Base-by-base conservation (phyloP, 2,888 invertebrate species). In the Byasa hedistus region DNA sequence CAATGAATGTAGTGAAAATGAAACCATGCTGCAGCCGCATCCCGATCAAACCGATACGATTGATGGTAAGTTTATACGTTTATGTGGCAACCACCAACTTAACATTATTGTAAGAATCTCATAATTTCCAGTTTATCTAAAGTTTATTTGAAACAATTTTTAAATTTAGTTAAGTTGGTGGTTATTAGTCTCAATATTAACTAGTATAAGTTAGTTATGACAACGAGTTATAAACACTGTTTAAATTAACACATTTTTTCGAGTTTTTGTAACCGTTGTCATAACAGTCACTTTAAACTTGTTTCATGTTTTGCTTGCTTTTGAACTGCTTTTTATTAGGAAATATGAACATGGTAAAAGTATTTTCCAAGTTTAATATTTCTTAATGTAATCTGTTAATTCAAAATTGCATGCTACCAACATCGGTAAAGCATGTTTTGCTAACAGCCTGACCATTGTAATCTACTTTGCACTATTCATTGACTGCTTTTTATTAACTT, bases 31-130 rank as follows among this genome's bases (percentile, higher is more conserved):
- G 74, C 93, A 93, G 73, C 90, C 94, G 71, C 94, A 94, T 73
- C 93, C 94, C 56, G 95, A 95, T 85, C 94, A 94, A 80, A 93
- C 94, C 70, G 95, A 95, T 87, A 93, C 95, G 78, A 95, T 95
- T 80, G 95, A 95, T 86, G 95, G 95, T 95, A 90, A 95, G 95
- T 89, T 66, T 39, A 64, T 61, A 59, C 66, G 61, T 39, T 68
- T 68, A 64, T 56, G 22, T 66, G 64, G 71, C 65, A 69, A 73
- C 73, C 72, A 74, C 74, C 72, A 32, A 73, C 72, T 32, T 66
- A 59, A 57, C 17, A 10, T 17, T 17, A 15, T 24, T 55, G 10
- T 32, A 32, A 8, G n/a, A 57, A 36, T 57, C 19, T 10, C 55
- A 15, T 57, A 19, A 17, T 32, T 32, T 21, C 19, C 23, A 23